Percentiles rank a stretch among this genome's conserved stretches.
phyloP scores from a whole-genome alignment of 2,888 invertebrate genomes.

The Drosophila suboccidentalis region DNA sequence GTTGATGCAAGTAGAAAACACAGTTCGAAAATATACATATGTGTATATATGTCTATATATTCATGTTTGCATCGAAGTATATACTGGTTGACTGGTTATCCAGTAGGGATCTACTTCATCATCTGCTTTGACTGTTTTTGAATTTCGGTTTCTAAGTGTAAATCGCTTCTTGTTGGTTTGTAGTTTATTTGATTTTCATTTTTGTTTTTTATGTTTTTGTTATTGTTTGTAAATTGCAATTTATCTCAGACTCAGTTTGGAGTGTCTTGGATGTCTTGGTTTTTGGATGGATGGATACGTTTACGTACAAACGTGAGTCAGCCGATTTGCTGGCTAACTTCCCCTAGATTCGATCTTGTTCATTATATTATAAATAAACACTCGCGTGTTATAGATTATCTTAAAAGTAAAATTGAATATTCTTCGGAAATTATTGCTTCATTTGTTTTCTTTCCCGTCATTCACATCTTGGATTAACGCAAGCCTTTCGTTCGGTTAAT shows the following conservation, averaged over 20 bases:
- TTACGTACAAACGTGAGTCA: constrained; percentile 78
- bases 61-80: constrained; percentile 37
- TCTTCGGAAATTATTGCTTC: constrained; percentile 75
- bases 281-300: constrained; percentile 83
- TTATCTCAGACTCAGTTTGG: constrained; percentile 81
- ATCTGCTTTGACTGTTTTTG: constrained; percentile 32
- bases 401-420: constrained; percentile 75
- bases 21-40: constrained; percentile 79
- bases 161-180: constrained; percentile 65
- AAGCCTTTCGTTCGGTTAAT: constrained; percentile 56
- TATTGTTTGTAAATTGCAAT: constrained; percentile 72
- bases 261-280: constrained; percentile 75
- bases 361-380: constrained; percentile 16
- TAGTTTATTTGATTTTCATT: constrained; percentile 9
- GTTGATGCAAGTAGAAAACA: constrained; percentile 78
- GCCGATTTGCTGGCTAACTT: constrained; percentile 46
- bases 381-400: constrained; percentile 46
- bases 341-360: constrained; percentile 19
- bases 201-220: constrained; percentile 23
- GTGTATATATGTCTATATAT: constrained; percentile 49
- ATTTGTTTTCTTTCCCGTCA: constrained; percentile 31
- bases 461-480: constrained; percentile 59
- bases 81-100: constrained; percentile 64
- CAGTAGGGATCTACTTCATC: constrained; percentile 49
- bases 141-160: constrained; percentile 63